Evolutionary conservation across 2,888 invertebrate genomes (phyloP).

Genomic region (Plagodis pulveraria): DNA sequence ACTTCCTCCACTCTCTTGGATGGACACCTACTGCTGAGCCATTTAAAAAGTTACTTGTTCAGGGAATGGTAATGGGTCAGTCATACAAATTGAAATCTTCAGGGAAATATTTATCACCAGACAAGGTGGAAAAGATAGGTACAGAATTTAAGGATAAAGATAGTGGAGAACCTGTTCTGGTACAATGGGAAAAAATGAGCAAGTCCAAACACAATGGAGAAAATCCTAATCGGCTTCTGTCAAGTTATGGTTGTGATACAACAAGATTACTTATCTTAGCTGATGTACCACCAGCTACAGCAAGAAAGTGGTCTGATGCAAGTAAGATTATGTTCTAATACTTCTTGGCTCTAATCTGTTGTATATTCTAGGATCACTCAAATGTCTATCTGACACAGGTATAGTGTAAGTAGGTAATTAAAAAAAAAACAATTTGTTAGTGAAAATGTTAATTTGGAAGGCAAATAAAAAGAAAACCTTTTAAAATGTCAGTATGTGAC

Average conservation of each 20-base stretch:
- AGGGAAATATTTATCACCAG: slow-evolving; percentile 91
- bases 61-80: slow-evolving; percentile 97
- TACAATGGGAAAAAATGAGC: slow-evolving; percentile 99
- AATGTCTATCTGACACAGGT: no score
- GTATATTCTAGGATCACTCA: no score
- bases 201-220: slow-evolving; percentile 99
- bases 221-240: slow-evolving; percentile 93
- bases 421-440: no score
- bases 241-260: slow-evolving; percentile 94
- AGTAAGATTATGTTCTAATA: slow-evolving; percentile 84
- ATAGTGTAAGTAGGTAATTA: no score
- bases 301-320: slow-evolving; percentile 94
- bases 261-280: slow-evolving; percentile 95
- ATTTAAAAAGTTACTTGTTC: slow-evolving; percentile 95
- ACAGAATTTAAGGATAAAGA: slow-evolving; percentile 86
- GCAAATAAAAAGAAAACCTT: no score
- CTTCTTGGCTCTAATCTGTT: no score
- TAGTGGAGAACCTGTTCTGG: slow-evolving; percentile 88
- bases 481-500: no score
- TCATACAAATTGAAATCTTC: slow-evolving; percentile 90
- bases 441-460: no score
- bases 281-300: slow-evolving; percentile 95
- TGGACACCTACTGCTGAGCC: slow-evolving; percentile 92
- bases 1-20: slow-evolving; percentile 94
- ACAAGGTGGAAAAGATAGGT: slow-evolving; percentile 86